phyloP scores from a whole-genome alignment of 2,888 invertebrate species.

The Trichopria drosophilae region DNA sequence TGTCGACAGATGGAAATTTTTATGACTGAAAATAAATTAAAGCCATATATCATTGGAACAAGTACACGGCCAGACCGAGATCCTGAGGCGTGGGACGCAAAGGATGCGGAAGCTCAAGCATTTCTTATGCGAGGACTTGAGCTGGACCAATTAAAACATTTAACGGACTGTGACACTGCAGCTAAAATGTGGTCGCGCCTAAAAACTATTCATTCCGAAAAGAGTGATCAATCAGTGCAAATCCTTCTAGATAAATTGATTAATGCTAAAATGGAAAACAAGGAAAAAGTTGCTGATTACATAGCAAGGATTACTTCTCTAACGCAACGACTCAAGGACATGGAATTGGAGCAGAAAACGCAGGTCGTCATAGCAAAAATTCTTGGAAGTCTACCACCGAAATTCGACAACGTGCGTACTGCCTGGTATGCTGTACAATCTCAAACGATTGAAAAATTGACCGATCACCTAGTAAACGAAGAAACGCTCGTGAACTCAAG shows the following conservation, averaged over 20 bases:
- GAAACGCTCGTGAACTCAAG: conserved; percentile 12
- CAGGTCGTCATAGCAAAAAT: conserved; percentile 26
- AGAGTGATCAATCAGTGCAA: conserved; percentile 11
- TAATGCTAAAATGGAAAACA: conserved; percentile 10
- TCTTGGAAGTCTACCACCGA: conserved; percentile 11
- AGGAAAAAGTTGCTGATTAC: conserved; percentile 15
- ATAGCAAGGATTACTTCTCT: conserved; percentile 14
- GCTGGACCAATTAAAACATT: conserved; percentile 23
- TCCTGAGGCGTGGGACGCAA: conserved; percentile 13
- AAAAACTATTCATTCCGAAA: conserved; percentile 12
- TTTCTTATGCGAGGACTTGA: conserved; percentile 26
- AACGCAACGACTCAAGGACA: conserved; percentile 15
- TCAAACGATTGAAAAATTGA: conserved; percentile 19
- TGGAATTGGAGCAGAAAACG: conserved; percentile 15
- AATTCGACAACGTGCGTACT: conserved; percentile 15
- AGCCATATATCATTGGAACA: conserved; percentile 13
- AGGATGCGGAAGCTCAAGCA: conserved; percentile 22
- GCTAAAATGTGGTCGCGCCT: conserved; percentile 2
- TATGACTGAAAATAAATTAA: conserved; percentile 17
- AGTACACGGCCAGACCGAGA: not conserved
- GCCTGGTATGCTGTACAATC: conserved; percentile 19
- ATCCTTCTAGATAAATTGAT: conserved; percentile 8
- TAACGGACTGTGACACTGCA: conserved; percentile 10
- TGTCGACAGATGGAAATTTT: conserved; percentile 23
- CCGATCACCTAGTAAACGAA: conserved; percentile 21